phyloP scores from a whole-genome alignment of 2,888 invertebrate genomes.

The Pristionchus exspectatus region DNA sequence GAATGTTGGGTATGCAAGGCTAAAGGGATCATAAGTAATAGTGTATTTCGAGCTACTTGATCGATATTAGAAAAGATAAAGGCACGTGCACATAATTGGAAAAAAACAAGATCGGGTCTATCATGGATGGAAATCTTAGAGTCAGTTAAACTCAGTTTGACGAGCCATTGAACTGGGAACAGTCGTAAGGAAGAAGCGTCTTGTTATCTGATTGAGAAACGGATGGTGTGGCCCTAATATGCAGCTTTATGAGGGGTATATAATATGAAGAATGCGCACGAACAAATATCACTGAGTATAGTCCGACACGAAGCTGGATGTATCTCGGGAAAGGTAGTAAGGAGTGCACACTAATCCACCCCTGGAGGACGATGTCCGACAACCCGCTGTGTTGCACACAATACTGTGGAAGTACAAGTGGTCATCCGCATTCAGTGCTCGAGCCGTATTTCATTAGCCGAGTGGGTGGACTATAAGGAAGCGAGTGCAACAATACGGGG shows the following conservation, averaged over 20 bases:
- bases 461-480: conserved; percentile 33
- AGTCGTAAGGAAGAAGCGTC: background rate
- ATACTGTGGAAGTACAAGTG: conserved; percentile 24
- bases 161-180: background rate
- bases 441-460: conserved; percentile 1
- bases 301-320: background rate
- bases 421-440: conserved; percentile 8
- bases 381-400: conserved; percentile 5
- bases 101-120: background rate
- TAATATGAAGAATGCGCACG: background rate
- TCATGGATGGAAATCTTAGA: background rate
- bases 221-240: background rate
- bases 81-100: background rate
- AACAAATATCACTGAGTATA: background rate
- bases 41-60: background rate
- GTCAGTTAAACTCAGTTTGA: background rate
- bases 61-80: background rate
- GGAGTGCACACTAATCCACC: background rate
- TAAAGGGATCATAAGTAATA: background rate
- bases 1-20: background rate
- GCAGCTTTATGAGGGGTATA: background rate
- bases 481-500: conserved; percentile 40
- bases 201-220: conserved; percentile 7
- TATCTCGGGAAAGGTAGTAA: background rate
- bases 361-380: background rate